phyloP scores from a whole-genome alignment of 2,113 vertebrate genomes.

The Oreochromis niloticus region DNA sequence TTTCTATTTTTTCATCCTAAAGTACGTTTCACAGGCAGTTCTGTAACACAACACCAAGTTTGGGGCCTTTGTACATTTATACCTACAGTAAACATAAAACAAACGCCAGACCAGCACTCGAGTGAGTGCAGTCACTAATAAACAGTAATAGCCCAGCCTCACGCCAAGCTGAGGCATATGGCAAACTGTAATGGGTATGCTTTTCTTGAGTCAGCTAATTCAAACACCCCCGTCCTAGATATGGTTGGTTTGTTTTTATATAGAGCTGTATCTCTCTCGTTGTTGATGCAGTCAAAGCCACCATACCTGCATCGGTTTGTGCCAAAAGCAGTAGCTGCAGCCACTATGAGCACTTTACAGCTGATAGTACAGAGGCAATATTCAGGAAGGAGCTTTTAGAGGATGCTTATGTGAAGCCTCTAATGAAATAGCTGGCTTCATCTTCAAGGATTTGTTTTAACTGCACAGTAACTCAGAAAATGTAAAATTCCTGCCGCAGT shows the following conservation, averaged over 20 bases:
- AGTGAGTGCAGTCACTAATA: neutral
- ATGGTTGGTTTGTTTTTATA: slow-evolving; percentile 15
- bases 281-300: neutral
- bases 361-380: neutral
- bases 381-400: neutral
- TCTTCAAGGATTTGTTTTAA: neutral
- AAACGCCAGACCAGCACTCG: neutral
- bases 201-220: slow-evolving; percentile 4
- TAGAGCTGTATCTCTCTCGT: neutral
- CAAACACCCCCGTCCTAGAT: neutral
- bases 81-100: neutral
- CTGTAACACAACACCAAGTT: neutral
- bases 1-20: neutral
- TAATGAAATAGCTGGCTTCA: neutral
- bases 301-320: neutral
- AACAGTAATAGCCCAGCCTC: neutral
- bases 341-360: neutral
- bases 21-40: neutral
- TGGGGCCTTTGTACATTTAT: neutral
- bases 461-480: neutral
- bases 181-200: neutral
- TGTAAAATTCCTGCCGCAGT: neutral
- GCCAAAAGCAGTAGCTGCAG: neutral
- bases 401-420: neutral
- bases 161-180: neutral